Evolutionary conservation across 2,888 invertebrate genomes (phyloP), one percentile per base, ranked within the genome.

Genomic region (Pyrrhosoma nymphula): DNA sequence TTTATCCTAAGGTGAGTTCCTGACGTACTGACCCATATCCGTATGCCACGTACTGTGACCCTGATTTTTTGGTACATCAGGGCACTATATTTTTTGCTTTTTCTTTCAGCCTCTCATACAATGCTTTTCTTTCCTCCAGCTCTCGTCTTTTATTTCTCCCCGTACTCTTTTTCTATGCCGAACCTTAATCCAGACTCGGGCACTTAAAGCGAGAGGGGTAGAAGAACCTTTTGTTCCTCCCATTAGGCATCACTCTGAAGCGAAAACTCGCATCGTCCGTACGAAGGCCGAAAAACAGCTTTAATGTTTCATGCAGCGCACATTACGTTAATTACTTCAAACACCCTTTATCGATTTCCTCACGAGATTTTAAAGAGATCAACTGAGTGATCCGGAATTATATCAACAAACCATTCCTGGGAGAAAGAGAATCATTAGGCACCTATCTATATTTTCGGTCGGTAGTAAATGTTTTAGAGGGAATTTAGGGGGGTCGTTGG

Each of bases 261-360:
- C 82, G 35, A 82, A 82, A 82, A 14, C 82, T 12, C 82, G 82
- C 82, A 8, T n/a, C 82, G n/a, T 82, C 30, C 18, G 14, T 82
- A 82, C 35, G 26, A 14, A 12, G 82, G 35, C 82, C 82, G 14
- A 30, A 26, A 82, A 82, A 82, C 30, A 35, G 35, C 82, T 82
- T 82, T 82, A 82, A 82, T 82, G 35, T 82, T 82, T 82, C 82
- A 82, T 35, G 82, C 35, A 35, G 35, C 35, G 1, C 82, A 18
- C 82, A 35, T 35, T 82, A 82, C 82, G 35, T 30, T 82, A 82
- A 82, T 82, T 82, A 82, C 82, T 82, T 82, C 82, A 82, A 35
- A 35, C 35, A 14, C 30, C 30, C 23, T 82, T 30, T 82, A 82
- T 82, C 82, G 82, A 82, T 82, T 82, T 26, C 35, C 82, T 26